phyloP scores from a whole-genome alignment of 2,113 vertebrate species.

The Campylorhamphus procurvoides region DNA sequence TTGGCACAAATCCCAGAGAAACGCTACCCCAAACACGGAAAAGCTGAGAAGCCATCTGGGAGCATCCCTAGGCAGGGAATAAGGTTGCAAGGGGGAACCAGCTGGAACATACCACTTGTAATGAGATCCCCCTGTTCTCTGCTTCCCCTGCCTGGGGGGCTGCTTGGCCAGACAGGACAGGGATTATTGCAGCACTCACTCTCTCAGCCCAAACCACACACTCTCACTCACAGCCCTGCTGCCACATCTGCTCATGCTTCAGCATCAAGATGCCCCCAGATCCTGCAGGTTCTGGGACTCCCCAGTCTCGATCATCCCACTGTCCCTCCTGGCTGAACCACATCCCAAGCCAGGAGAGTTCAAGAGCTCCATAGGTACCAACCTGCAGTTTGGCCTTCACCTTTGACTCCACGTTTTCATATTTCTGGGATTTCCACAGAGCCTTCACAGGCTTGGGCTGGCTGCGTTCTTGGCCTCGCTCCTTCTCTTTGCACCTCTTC shows the following conservation, averaged over 20 bases:
- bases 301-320: background rate
- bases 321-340: background rate
- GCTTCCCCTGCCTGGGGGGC: background rate
- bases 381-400: constrained; percentile 88
- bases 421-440: constrained; percentile 90
- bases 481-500: constrained; percentile 86
- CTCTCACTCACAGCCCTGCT: background rate
- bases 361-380: background rate
- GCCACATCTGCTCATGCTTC: background rate
- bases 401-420: constrained; percentile 85
- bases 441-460: constrained; percentile 87
- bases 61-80: background rate
- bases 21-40: rapidly evolving
- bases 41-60: background rate
- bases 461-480: constrained; percentile 74
- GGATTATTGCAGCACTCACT: background rate
- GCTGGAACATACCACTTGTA: background rate
- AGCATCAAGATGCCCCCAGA: background rate
- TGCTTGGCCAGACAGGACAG: background rate
- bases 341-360: background rate
- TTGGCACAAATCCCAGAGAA: background rate
- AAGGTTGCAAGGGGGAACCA: rapidly evolving
- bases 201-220: rapidly evolving
- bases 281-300: background rate
- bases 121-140: background rate